phyloP scores from a whole-genome alignment of 2,113 vertebrate species.

The Eublepharis macularius region DNA sequence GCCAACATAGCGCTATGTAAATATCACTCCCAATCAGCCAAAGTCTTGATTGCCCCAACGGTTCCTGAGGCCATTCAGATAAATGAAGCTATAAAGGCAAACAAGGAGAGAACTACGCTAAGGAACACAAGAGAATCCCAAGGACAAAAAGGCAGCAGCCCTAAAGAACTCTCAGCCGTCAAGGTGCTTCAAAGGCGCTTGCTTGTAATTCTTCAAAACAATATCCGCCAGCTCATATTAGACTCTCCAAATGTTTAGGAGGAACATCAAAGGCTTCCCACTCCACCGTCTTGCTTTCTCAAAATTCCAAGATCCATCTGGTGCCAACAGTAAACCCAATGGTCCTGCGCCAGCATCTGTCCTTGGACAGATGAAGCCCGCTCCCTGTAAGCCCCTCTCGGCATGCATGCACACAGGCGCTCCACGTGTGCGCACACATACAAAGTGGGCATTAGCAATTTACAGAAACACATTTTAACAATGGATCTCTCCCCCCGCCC shows the following conservation, averaged over 20 bases:
- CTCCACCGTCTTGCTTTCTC: too few relatives aligned
- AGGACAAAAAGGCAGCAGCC: not conserved
- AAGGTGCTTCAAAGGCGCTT: not conserved
- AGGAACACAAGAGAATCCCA: not conserved
- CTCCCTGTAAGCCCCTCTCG: not conserved
- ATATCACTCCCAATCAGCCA: not conserved
- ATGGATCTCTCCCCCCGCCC: not conserved
- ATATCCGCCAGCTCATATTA: not conserved
- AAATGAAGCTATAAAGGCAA: not conserved
- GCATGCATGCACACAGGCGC: not conserved
- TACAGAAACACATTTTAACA: too few relatives aligned
- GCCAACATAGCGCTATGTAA: not conserved
- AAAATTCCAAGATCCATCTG: not conserved
- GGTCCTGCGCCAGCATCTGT: not conserved
- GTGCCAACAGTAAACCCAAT: not conserved
- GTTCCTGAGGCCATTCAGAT: not conserved
- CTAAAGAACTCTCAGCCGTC: too few relatives aligned
- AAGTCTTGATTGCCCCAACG: not conserved
- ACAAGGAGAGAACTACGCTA: not conserved
- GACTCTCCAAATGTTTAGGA: not conserved
- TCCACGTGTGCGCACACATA: not conserved
- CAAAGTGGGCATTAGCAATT: not conserved
- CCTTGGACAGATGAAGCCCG: not conserved
- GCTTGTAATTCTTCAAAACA: not conserved
- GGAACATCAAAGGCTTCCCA: not conserved